These are phyloP conservation scores for Lacerta agilis DNA, from an alignment of 2,797 vertebrate species.

Conservation along the genomic window DNA sequence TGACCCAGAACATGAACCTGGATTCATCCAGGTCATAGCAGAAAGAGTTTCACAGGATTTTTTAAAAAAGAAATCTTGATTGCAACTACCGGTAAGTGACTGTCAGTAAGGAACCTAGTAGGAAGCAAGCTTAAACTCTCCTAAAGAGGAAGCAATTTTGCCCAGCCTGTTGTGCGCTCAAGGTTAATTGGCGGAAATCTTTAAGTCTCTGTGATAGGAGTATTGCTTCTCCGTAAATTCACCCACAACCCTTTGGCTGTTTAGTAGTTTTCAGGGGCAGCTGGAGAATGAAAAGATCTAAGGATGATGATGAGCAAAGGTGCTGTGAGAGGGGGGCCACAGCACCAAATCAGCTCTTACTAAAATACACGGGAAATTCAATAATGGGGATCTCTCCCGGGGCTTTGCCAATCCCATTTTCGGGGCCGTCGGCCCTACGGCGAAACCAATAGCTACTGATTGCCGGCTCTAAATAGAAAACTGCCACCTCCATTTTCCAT, in stretches of 20 bases:
- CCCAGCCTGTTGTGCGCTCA: not conserved
- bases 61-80: not conserved
- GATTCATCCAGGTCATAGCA: not conserved
- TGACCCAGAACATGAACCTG: not conserved
- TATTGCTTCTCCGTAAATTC: conserved; percentile 4
- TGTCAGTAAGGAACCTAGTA: not conserved
- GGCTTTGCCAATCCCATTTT: conserved; percentile 26
- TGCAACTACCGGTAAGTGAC: not conserved
- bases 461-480: conserved; percentile 30
- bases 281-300: conserved; percentile 38
- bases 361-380: conserved; percentile 42
- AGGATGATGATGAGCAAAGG: conserved; percentile 13
- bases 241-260: not conserved
- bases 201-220: not conserved
- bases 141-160: not conserved
- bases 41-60: not conserved
- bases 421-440: conserved; percentile 2
- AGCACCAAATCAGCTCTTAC: not conserved
- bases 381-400: conserved; percentile 9
- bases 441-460: conserved; percentile 19
- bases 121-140: not conserved
- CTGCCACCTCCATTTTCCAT: conserved; percentile 14
- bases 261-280: not conserved
- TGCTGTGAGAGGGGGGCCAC: not conserved
- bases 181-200: conserved; percentile 24